Conservation (phyloP, 2,113 vertebrate species). For the Deroptyus accipitrinus region DNA sequence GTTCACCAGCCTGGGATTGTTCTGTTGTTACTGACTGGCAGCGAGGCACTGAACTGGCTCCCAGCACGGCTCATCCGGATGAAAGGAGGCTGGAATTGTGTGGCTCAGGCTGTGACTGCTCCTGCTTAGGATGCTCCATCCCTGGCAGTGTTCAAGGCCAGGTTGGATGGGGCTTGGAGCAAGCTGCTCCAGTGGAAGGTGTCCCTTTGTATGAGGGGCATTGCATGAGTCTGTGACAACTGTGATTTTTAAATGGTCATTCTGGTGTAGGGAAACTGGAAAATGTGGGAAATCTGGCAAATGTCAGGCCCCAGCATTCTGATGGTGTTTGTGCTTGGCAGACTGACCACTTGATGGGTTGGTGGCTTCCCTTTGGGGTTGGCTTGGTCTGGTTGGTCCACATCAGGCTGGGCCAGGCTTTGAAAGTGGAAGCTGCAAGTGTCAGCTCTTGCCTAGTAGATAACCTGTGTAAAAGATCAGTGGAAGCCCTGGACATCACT, state of each 20-base stretch:
- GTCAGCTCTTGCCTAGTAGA: no score
- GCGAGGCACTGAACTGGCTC: neutral
- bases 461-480: neutral
- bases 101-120: neutral
- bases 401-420: rapidly evolving
- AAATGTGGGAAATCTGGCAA: neutral
- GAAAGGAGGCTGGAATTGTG: neutral
- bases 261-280: neutral
- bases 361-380: neutral
- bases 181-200: neutral
- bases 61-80: rapidly evolving
- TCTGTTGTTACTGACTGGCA: neutral
- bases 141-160: neutral
- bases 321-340: neutral
- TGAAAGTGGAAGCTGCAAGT: no score
- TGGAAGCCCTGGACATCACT: neutral
- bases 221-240: rapidly evolving
- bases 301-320: rapidly evolving
- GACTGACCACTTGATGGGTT: rapidly evolving
- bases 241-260: neutral
- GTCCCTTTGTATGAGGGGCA: neutral
- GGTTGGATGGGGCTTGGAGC: neutral
- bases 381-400: neutral
- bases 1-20: neutral
- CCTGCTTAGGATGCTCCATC: neutral